These are phyloP conservation scores for Oryzias dopingdopingensis DNA, from an alignment of 2,797 vertebrate species.

Conservation along the genomic window DNA sequence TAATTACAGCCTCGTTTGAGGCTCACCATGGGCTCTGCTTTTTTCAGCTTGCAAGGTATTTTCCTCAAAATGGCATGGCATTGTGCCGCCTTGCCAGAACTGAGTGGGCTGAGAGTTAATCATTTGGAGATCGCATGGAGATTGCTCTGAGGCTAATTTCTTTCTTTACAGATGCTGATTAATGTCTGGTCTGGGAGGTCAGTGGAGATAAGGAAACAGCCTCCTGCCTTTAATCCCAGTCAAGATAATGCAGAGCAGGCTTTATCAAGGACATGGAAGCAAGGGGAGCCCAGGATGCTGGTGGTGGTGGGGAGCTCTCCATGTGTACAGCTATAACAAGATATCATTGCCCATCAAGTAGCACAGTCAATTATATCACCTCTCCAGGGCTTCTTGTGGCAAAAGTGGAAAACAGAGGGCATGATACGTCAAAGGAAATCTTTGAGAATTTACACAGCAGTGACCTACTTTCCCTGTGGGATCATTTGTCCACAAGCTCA, in stretches of 20 bases:
- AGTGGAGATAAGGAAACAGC: constrained; percentile 69
- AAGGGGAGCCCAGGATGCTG: constrained; percentile 43
- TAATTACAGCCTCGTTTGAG: constrained; percentile 39
- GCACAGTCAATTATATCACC: constrained; percentile 69
- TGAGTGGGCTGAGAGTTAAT: constrained; percentile 70
- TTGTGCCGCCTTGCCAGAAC: constrained; percentile 65
- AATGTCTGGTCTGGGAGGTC: constrained; percentile 74
- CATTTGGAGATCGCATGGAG: constrained; percentile 71
- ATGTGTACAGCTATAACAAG: constrained; percentile 71
- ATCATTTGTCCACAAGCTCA: constrained; percentile 32
- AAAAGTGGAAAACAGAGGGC: constrained; percentile 40
- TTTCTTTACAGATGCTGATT: constrained; percentile 76
- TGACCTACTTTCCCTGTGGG: constrained; percentile 24
- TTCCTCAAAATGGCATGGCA: constrained; percentile 51
- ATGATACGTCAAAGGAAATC: constrained; percentile 46
- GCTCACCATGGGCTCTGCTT: constrained; percentile 5
- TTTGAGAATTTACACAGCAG: constrained; percentile 34
- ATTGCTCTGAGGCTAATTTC: constrained; percentile 78
- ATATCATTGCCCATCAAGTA: constrained; percentile 71
- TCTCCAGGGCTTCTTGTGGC: constrained; percentile 52
- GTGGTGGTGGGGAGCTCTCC: constrained; percentile 31
- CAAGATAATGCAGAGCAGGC: constrained; percentile 75
- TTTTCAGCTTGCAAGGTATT: constrained; percentile 23
- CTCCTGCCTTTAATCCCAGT: constrained; percentile 55
- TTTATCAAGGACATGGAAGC: constrained; percentile 73